These are phyloP conservation scores for Sericinus montela DNA, from an alignment of 2,888 invertebrate species.

Conservation along the genomic window DNA sequence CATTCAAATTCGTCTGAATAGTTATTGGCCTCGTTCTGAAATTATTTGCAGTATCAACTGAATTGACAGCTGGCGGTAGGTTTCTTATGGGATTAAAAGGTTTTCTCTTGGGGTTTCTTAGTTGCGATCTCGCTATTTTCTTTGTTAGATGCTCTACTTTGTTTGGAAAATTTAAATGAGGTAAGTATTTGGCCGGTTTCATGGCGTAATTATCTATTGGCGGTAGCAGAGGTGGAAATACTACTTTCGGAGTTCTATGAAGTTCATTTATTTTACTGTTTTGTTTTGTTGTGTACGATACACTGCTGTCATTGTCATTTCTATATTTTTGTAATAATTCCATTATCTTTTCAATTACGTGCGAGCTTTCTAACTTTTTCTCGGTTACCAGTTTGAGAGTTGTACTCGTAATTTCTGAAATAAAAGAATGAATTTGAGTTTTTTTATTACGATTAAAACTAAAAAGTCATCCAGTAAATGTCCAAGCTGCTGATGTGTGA, in stretches of 20 bases:
- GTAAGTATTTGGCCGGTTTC: not conserved
- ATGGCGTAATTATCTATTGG: conserved; percentile 1
- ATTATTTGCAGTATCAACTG: conserved; percentile 9
- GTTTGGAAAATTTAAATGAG: not conserved
- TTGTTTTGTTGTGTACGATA: conserved; percentile 21
- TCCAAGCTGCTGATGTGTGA: too few species aligned
- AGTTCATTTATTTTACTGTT: not conserved
- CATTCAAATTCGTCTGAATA: conserved; percentile 56
- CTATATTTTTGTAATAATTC: conserved; percentile 17
- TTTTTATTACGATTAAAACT: too few species aligned
- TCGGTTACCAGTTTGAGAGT: not conserved
- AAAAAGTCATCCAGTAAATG: too few species aligned
- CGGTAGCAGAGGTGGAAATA: not conserved
- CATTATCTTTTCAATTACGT: conserved; percentile 10
- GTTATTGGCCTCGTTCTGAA: conserved; percentile 34
- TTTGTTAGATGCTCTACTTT: conserved; percentile 1
- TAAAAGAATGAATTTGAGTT: too few species aligned
- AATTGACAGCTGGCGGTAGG: not conserved
- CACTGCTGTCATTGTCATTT: conserved; percentile 12
- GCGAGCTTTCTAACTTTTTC: conserved; percentile 1
- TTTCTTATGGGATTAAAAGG: conserved; percentile 1
- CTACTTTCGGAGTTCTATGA: not conserved
- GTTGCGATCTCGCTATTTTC: not conserved
- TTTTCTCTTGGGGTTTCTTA: conserved; percentile 33
- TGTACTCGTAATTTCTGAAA: not conserved